Evolutionary conservation across 2,797 vertebrate genomes (phyloP).

Genomic region (Ibycter americanus): DNA sequence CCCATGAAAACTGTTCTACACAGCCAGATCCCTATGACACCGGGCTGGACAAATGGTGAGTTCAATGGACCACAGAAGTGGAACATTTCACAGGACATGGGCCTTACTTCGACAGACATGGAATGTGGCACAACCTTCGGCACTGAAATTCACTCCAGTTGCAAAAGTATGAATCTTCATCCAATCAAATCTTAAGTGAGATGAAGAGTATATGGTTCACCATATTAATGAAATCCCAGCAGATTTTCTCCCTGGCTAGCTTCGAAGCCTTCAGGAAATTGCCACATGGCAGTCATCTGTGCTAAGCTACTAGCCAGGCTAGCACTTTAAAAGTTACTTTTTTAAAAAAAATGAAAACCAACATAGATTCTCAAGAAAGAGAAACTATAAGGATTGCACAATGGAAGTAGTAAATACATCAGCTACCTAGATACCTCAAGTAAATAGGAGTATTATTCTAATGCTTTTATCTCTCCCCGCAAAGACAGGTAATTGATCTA

Average conservation of each 20-base stretch:
- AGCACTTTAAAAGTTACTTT: background rate
- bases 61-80: accelerated
- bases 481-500: accelerated
- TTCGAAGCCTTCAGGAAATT: background rate
- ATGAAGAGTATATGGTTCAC: accelerated
- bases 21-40: background rate
- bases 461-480: background rate
- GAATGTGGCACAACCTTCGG: background rate
- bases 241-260: background rate
- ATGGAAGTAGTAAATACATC: background rate
- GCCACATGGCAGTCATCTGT: background rate
- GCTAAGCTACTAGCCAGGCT: background rate
- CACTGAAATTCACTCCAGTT: background rate
- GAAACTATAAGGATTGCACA: background rate
- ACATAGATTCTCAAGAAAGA: background rate
- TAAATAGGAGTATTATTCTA: background rate
- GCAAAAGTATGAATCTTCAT: background rate
- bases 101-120: accelerated
- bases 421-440: background rate
- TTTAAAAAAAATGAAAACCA: background rate
- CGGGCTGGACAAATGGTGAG: background rate
- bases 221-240: background rate
- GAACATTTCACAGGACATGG: background rate
- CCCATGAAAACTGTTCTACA: background rate
- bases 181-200: background rate